A percentile compares a stretch with the other conserved stretches of the same genome.
Conservation (phyloP, 2,113 vertebrate species). For the Ia io region DNA sequence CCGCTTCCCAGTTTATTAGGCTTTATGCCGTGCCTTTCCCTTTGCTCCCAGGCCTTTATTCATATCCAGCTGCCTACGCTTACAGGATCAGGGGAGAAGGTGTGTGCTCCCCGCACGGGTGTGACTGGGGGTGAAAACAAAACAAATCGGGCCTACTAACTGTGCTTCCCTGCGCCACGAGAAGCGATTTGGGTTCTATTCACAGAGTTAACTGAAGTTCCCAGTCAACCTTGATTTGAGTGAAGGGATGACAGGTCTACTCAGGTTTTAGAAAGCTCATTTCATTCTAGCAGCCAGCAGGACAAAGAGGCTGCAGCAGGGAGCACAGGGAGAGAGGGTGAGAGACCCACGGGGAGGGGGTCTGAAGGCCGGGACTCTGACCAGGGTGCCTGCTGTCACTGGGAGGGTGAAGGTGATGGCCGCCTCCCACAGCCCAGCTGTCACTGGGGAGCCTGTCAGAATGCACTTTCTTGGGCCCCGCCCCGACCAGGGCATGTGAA, state of each 20-base stretch:
- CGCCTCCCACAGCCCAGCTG: not conserved
- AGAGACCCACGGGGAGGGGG: not conserved
- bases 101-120: rapidly evolving
- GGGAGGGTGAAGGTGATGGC: not conserved
- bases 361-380: not conserved
- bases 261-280: not conserved
- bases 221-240: not conserved
- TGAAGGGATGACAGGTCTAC: not conserved
- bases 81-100: not conserved
- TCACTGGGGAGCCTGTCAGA: not conserved
- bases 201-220: not conserved
- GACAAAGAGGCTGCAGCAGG: not conserved
- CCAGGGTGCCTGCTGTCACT: no score
- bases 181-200: not conserved
- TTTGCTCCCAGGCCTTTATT: not conserved
- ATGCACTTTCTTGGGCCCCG: not conserved
- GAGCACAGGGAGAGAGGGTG: not conserved
- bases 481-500: no score
- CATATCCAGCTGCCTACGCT: not conserved
- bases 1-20: not conserved
- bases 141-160: not conserved
- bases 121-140: no score
- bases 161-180: not conserved
- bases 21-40: not conserved
- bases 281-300: not conserved